These are phyloP conservation scores for Pristionchus fissidentatus DNA, from an alignment of 2,888 invertebrate genomes.

Conservation along the genomic window DNA sequence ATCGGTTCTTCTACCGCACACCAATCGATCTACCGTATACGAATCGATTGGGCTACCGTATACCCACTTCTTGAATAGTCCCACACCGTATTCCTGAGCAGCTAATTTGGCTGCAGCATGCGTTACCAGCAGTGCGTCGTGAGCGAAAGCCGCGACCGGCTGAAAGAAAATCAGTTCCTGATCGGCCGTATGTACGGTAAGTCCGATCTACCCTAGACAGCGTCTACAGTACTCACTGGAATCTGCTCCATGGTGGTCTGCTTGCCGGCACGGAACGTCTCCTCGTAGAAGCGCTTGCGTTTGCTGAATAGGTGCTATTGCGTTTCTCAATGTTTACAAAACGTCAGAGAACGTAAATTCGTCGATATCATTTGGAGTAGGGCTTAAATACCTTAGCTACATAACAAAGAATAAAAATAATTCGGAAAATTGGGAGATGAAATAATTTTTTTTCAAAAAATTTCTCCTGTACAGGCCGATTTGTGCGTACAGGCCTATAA, in stretches of 20 bases:
- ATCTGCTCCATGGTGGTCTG: constrained; percentile 48
- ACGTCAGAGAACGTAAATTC: too few relatives aligned
- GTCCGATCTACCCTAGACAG: not conserved
- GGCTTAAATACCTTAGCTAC: too few relatives aligned
- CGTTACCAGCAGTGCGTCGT: constrained; percentile 66
- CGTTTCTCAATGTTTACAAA: not conserved
- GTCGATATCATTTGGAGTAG: too few relatives aligned
- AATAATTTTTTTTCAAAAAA: too few relatives aligned
- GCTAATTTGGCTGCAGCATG: constrained; percentile 59
- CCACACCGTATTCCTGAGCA: constrained; percentile 54
- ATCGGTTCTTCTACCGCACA: not conserved
- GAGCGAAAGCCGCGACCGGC: constrained; percentile 64
- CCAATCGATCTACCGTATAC: too few relatives aligned
- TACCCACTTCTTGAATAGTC: constrained; percentile 59
- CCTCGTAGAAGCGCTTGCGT: constrained; percentile 56
- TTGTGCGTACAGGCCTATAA: too few relatives aligned
- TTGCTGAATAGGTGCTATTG: constrained; percentile 51
- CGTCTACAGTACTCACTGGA: constrained; percentile 38
- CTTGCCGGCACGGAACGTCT: constrained; percentile 56
- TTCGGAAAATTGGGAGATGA: too few relatives aligned
- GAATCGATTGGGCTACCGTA: not conserved
- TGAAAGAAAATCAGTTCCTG: constrained; percentile 32
- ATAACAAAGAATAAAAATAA: too few relatives aligned
- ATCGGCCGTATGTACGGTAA: not conserved
- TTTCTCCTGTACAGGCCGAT: too few relatives aligned